Evolutionary conservation across 2,113 vertebrate genomes (phyloP), one percentile per base, ranked within the genome.

Genomic region (Coturnix japonica): DNA sequence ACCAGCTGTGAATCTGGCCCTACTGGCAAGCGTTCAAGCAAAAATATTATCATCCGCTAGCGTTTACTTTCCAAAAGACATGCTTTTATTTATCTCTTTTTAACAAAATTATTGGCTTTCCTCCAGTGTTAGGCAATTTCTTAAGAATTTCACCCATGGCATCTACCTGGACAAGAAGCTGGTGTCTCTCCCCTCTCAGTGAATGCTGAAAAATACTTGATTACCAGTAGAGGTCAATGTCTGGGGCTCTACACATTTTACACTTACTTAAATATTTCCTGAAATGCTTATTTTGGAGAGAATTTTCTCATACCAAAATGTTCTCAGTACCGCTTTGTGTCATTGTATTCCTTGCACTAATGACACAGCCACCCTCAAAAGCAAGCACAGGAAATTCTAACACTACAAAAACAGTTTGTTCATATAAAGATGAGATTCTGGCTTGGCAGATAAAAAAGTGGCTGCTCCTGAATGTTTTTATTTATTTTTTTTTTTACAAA

Each of bases 81-180:
- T 46, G 66, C 28, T 86, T 95, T 86, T 78, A 79, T 91, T 90
- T 86, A 65, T 63, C 49, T 87, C 31, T 64, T 91, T 91, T 90
- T 17, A 28, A 69, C 25, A 87, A 85, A 66, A 73, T 46, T 2
- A 46, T 46, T 87, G 89, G 63, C 66, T 75, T 16, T 41, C 23
- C 39, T 92, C 57, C 87, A 76, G 5, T 0, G 7, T 39, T 66
- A 67, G 4, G 8, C 72, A 81, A 35, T 20, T 67, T 63, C 33
- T 78, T 51, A 81, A 46, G 54, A 43, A 59, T 43, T 54, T 61
- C 61, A 81, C 26, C 35, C 5, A 14, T 25, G 22, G 15, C 33
- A 51, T 72, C 81, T 35, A 19, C 39, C 18, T 75, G 47, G 59
- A 66, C 25, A 89, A 89, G 23, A 5, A 79, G 39, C 6, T 81